Conservation (phyloP, 2,113 vertebrate genomes). For the Oenanthe oenanthe region DNA sequence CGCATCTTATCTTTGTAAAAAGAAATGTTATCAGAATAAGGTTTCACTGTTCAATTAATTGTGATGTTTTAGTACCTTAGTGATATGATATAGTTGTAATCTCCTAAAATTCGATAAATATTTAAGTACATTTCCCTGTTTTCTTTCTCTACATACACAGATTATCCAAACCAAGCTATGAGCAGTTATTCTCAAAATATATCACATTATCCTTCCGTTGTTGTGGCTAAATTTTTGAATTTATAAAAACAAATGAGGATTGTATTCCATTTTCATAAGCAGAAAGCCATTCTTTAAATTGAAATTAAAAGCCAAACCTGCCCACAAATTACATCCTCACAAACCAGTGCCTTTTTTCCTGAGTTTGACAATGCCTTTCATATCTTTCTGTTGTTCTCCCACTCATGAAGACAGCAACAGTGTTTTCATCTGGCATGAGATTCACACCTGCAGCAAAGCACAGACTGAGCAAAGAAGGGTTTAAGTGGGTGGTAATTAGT, state of each 20-base stretch:
- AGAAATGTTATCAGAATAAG: neutral
- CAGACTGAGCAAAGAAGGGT: neutral
- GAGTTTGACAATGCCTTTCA: neutral
- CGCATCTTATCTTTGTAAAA: neutral
- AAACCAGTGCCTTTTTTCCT: neutral
- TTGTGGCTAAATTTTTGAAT: neutral
- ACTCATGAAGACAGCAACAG: neutral
- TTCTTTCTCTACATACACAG: neutral
- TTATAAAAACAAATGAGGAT: neutral
- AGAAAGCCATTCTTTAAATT: neutral
- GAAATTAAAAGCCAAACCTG: neutral
- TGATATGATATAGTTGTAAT: neutral
- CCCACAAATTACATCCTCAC: neutral
- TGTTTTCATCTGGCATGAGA: neutral
- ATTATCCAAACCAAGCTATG: neutral
- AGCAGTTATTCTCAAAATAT: neutral
- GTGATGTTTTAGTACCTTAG: neutral
- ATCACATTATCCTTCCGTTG: rapidly evolving
- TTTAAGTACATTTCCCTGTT: neutral
- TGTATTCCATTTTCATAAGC: neutral
- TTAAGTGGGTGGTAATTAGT: neutral
- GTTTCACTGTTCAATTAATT: neutral
- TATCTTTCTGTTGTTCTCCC: neutral
- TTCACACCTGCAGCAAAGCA: neutral
- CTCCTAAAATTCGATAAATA: neutral